phyloP scores from a whole-genome alignment of 2,113 vertebrate genomes.

The Neolamprologus longior region DNA sequence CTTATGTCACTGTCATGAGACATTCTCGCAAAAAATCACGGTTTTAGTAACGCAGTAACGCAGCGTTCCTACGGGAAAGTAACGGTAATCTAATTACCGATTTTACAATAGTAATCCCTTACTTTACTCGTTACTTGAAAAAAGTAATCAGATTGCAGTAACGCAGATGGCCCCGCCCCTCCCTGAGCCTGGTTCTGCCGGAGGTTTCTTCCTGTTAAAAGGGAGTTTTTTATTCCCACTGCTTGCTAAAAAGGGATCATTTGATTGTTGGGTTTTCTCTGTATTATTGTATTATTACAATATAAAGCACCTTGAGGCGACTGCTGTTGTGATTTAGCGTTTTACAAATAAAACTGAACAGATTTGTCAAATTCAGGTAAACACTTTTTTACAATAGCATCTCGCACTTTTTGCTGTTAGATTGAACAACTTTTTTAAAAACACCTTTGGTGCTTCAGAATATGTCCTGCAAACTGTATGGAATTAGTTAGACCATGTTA shows the following conservation, averaged over 20 bases:
- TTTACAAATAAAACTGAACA: neutral
- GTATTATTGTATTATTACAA: neutral
- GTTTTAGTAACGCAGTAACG: no score
- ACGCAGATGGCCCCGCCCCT: neutral
- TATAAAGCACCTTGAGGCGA: neutral
- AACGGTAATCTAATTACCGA: accelerated
- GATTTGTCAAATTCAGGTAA: neutral
- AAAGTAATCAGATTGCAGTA: no score
- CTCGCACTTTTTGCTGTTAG: neutral
- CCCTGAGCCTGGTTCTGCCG: neutral
- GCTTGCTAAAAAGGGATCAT: neutral
- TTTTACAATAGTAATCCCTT: no score
- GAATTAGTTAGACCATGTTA: neutral
- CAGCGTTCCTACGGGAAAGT: no score
- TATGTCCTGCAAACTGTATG: neutral
- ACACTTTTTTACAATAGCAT: neutral
- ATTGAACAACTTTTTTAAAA: accelerated
- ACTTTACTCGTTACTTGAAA: accelerated
- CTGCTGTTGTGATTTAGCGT: neutral
- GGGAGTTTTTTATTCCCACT: neutral
- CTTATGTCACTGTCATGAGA: no score
- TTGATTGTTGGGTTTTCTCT: neutral
- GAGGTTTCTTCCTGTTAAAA: neutral
- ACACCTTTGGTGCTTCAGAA: neutral
- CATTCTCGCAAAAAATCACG: accelerated